Conservation (phyloP, 2,797 vertebrate genomes). For the Hephaestus fuliginosus region DNA sequence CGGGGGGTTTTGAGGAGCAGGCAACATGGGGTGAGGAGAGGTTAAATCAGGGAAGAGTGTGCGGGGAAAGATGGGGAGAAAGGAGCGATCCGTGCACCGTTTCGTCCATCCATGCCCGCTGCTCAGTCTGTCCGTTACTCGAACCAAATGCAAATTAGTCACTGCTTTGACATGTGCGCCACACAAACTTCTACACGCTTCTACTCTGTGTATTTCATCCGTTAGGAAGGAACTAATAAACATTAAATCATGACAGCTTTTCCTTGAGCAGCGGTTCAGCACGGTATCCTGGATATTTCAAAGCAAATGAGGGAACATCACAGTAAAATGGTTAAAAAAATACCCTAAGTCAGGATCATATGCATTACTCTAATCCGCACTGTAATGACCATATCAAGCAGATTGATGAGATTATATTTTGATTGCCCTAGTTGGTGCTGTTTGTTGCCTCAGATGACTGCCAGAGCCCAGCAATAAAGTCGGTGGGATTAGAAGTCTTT, state of each 20-base stretch:
- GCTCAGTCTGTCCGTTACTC: constrained; percentile 36
- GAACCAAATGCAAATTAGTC: constrained; percentile 48
- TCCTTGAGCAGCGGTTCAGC: constrained; percentile 1
- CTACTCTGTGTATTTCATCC: constrained; percentile 15
- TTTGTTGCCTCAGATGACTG: constrained; percentile 45
- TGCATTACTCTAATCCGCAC: constrained; percentile 56
- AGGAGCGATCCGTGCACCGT: background rate
- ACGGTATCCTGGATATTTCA: constrained; percentile 20
- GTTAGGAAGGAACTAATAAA: constrained; percentile 29
- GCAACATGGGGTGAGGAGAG: constrained; percentile 2
- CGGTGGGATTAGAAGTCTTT: constrained; percentile 67
- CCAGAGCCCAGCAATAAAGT: constrained; percentile 59
- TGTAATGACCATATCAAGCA: constrained; percentile 71
- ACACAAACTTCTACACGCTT: constrained; percentile 4
- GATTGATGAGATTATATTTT: constrained; percentile 72
- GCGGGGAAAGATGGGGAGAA: constrained; percentile 1
- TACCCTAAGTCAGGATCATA: constrained; percentile 51
- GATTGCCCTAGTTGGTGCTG: constrained; percentile 57
- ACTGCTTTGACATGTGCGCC: constrained; percentile 30
- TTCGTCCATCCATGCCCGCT: background rate
- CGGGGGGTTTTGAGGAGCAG: constrained; percentile 11
- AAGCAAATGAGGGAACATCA: constrained; percentile 29
- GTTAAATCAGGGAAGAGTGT: constrained; percentile 15
- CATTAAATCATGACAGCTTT: constrained; percentile 12
- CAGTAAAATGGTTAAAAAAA: constrained; percentile 31